Evolutionary conservation across 1,140 invertebrate species (phyloP).

Genomic region (Panulirus ornatus): DNA sequence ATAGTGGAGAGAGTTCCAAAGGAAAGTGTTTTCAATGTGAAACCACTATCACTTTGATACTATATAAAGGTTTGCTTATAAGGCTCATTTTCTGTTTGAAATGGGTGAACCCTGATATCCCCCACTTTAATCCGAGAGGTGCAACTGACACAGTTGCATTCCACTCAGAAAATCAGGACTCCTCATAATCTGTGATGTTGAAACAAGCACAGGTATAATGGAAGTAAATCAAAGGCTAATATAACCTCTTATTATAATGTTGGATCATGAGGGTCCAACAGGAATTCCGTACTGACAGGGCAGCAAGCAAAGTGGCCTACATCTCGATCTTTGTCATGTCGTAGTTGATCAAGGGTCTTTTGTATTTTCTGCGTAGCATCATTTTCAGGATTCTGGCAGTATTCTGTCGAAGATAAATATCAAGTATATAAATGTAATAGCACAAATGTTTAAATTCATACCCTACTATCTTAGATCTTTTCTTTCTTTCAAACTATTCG

Average conservation of each 20-base stretch:
- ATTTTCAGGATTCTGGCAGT: constrained; percentile 56
- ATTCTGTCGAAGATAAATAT: constrained; percentile 8
- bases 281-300: constrained; percentile 39
- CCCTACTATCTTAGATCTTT: no score
- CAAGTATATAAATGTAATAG: not conserved
- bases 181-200: not conserved
- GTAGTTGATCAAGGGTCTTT: constrained; percentile 19
- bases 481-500: no score
- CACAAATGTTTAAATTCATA: no score
- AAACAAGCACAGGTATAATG: not conserved
- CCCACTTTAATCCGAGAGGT: constrained; percentile 7
- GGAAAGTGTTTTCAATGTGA: constrained; percentile 36
- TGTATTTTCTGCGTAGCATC: constrained; percentile 22
- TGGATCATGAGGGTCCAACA: constrained; percentile 43
- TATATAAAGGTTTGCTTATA: not conserved
- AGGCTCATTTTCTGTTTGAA: constrained; percentile 17
- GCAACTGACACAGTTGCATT: not conserved
- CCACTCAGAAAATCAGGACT: not conserved
- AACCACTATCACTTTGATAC: constrained; percentile 13
- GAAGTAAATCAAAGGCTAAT: not conserved
- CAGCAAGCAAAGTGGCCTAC: constrained; percentile 61
- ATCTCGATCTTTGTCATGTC: constrained; percentile 54
- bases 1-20: constrained; percentile 28
- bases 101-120: not conserved
- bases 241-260: constrained; percentile 48